A percentile compares a stretch with the other conserved stretches of the same genome.
phyloP scores from a whole-genome alignment of 2,113 vertebrate genomes.

The Hemichromis elongatus region DNA sequence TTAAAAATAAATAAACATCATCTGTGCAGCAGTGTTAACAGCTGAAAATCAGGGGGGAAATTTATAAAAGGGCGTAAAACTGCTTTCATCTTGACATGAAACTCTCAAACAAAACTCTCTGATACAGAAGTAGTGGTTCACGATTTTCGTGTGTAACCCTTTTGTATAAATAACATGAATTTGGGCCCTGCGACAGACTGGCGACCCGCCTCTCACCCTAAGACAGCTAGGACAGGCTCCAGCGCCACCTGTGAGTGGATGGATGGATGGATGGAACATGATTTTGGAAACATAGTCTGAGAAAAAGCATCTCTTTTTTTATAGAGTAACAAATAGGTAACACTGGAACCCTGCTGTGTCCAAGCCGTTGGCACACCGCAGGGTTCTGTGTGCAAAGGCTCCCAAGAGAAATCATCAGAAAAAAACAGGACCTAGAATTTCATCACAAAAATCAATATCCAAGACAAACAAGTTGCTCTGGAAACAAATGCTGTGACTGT shows the following conservation, averaged over 20 bases:
- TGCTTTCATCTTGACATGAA: not conserved
- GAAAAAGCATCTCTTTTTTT: not conserved
- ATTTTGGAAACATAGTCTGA: not conserved
- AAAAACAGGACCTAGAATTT: not conserved
- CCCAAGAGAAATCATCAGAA: not conserved
- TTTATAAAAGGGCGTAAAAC: not conserved
- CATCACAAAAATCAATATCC: not conserved
- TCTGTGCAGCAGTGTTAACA: not conserved
- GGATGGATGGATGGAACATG: no score
- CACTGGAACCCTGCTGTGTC: not conserved
- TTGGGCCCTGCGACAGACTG: no score
- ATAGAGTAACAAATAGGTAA: not conserved
- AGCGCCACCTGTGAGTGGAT: no score
- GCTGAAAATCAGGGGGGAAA: not conserved
- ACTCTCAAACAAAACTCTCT: not conserved
- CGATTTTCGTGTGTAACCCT: not conserved
- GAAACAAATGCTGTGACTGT: not conserved
- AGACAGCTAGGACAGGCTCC: no score
- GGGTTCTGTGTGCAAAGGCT: not conserved
- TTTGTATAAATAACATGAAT: not conserved
- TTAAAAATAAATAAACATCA: not conserved
- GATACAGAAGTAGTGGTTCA: not conserved
- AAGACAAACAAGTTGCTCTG: not conserved
- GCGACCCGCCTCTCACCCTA: no score
- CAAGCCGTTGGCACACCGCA: not conserved